Conservation (phyloP, 2,113 vertebrate genomes). For the Aldabrachelys gigantea region DNA sequence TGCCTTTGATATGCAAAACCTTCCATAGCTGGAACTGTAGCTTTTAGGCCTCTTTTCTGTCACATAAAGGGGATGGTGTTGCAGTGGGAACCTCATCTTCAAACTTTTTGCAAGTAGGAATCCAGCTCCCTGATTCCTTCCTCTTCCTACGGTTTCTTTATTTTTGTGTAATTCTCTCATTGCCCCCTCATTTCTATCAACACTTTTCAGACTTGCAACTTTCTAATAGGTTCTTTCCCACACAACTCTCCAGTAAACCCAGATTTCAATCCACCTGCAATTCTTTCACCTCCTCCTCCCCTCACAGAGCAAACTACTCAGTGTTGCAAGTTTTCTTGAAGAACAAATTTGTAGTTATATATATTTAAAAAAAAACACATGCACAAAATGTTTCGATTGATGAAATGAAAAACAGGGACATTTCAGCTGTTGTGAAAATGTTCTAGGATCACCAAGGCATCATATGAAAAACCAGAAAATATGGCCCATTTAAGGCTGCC, state of each 20-base stretch:
- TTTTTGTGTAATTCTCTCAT: not conserved
- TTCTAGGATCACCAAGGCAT: not conserved
- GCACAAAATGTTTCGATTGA: not conserved
- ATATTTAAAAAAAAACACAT: fast-evolving
- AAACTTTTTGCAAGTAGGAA: not conserved
- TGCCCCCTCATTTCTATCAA: not conserved
- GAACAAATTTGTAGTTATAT: not conserved
- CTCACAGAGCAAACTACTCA: not conserved
- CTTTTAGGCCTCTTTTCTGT: not conserved
- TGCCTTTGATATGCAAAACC: not conserved
- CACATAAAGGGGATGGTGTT: fast-evolving
- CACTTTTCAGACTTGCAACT: not conserved
- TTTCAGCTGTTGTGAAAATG: not conserved
- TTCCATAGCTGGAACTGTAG: fast-evolving
- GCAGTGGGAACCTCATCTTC: not conserved
- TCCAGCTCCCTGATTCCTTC: not conserved
- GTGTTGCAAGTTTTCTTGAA: not conserved
- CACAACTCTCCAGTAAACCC: not conserved
- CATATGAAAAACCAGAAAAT: not conserved
- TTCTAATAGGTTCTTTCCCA: not conserved
- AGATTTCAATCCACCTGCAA: not conserved
- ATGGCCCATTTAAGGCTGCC: not conserved
- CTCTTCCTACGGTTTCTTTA: not conserved
- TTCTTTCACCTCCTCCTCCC: not conserved
- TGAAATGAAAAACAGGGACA: fast-evolving